phyloP scores from a whole-genome alignment of 2,888 invertebrate species.

The Noctua pronuba region DNA sequence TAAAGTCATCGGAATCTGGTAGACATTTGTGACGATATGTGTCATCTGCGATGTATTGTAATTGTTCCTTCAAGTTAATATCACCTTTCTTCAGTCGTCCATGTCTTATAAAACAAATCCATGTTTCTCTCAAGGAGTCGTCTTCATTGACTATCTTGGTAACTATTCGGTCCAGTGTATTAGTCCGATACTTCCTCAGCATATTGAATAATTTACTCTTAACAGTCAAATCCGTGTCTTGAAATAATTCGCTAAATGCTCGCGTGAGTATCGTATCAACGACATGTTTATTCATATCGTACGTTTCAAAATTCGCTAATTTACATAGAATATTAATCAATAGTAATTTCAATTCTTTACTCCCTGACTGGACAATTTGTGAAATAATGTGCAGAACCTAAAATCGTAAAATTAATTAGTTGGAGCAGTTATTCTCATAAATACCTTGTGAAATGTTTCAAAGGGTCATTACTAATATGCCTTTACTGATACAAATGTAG shows the following conservation, averaged over 20 bases:
- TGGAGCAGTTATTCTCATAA: slow-evolving; percentile 8
- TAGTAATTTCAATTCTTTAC: slow-evolving; percentile 75
- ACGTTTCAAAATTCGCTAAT: slow-evolving; percentile 67
- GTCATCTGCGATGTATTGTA: slow-evolving; percentile 55
- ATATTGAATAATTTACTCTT: slow-evolving; percentile 68
- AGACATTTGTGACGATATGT: slow-evolving; percentile 77
- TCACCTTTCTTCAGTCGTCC: slow-evolving; percentile 44
- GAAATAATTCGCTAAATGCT: slow-evolving; percentile 70
- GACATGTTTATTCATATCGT: slow-evolving; percentile 67
- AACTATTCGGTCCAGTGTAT: slow-evolving; percentile 68
- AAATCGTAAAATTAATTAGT: slow-evolving; percentile 56
- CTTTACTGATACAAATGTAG: slow-evolving; percentile 17
- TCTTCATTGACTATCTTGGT: slow-evolving; percentile 67
- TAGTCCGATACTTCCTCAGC: slow-evolving; percentile 59
- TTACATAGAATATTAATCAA: slow-evolving; percentile 76
- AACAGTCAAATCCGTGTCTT: slow-evolving; percentile 67
- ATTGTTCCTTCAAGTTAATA: slow-evolving; percentile 62
- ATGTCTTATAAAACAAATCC: slow-evolving; percentile 59
- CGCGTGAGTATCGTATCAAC: slow-evolving; percentile 65
- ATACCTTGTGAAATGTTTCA: slow-evolving; percentile 23
- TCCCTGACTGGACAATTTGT: slow-evolving; percentile 72
- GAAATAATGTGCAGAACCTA: slow-evolving; percentile 80
- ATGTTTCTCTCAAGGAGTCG: slow-evolving; percentile 66
- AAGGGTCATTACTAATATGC: slow-evolving; percentile 23
- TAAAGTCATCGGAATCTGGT: slow-evolving; percentile 41